These are phyloP conservation scores for Latheticus oryzae DNA, from an alignment of 2,888 invertebrate genomes.

Conservation along the genomic window DNA sequence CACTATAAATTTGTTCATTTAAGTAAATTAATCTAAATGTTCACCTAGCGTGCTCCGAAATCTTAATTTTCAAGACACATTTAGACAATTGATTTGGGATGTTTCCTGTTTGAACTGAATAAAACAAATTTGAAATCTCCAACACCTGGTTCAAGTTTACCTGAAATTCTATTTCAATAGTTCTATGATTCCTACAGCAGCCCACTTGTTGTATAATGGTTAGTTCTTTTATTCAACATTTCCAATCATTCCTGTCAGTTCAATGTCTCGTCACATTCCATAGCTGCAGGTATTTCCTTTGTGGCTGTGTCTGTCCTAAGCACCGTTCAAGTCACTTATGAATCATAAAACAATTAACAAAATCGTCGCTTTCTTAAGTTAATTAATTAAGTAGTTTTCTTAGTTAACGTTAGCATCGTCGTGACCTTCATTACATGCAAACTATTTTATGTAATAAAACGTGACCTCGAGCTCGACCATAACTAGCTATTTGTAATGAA, in stretches of 20 bases:
- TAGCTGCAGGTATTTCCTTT: constrained; percentile 59
- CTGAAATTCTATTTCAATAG: no score
- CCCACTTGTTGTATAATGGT: no score
- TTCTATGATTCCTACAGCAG: no score
- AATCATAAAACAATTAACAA: neutral
- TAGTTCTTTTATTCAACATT: no score
- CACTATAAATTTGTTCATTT: constrained; percentile 21
- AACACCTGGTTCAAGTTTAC: constrained; percentile 26
- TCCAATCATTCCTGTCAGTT: no score
- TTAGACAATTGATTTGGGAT: constrained; percentile 27
- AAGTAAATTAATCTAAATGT: constrained; percentile 39
- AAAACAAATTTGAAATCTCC: constrained; percentile 10
- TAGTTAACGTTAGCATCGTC: neutral
- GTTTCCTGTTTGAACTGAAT: neutral
- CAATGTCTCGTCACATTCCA: constrained; percentile 55
- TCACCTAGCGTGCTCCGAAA: constrained; percentile 29
- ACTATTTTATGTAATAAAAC: constrained; percentile 25
- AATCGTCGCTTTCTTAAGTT: constrained; percentile 1
- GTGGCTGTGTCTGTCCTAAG: constrained; percentile 43
- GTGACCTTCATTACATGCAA: constrained; percentile 6
- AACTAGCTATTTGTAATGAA: constrained; percentile 8
- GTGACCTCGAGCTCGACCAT: constrained; percentile 11
- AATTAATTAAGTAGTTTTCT: constrained; percentile 7
- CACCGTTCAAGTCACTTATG: constrained; percentile 9
- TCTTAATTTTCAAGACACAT: constrained; percentile 43